Evolutionary conservation across 30 jellyfish, hydroid and myxozoan genomes (phyloP), one percentile per base, ranked within the genome.

Genomic region (Nemopilema nomurai): DNA sequence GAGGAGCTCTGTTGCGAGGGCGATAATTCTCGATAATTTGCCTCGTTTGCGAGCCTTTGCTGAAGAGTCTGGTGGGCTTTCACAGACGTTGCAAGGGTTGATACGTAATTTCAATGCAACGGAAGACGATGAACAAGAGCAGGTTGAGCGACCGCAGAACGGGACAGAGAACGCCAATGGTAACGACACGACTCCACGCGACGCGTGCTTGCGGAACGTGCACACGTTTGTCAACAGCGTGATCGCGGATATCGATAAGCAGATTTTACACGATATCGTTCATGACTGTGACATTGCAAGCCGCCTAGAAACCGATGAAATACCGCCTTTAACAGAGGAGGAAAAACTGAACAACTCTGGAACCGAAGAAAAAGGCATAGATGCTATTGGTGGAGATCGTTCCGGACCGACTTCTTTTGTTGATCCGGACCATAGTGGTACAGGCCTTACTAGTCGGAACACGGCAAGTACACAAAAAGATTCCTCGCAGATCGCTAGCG

Each of bases 1-100:
- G 49, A 31, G 92, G 32, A 83, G 92, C 81, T 83, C 92, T 3
- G 86, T 75, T 71, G 74, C 96, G 27, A 77, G 90, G 82, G 96
- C 96, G 26, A 77, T 77, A 21, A 69, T 87, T 28, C 96, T 87
- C 49, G 96, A 87, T 67, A 87, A 87, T 50, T 69, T 87, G 83
- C 92, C 92, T 73, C 92, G 86, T 71, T 71, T 83, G 32, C 73
- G 92, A 28, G 86, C 92, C 1, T 83, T 69, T 18, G 83, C 92
- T 62, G 86, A n/a, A 13, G 92, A 83, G 77, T 51, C 78, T 72
- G 81, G 51, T 25, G 77, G 51, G 49, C 30, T 73, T 53, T 69
- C 91, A 8, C 81, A 82, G 28, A 69, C 90, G 18, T 27, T 69
- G 70, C 69, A 70, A 25, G 62, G 51, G 49, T 64, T 52, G 25